Conservation (phyloP, 2,113 vertebrate genomes). For the Cavia aperea region DNA sequence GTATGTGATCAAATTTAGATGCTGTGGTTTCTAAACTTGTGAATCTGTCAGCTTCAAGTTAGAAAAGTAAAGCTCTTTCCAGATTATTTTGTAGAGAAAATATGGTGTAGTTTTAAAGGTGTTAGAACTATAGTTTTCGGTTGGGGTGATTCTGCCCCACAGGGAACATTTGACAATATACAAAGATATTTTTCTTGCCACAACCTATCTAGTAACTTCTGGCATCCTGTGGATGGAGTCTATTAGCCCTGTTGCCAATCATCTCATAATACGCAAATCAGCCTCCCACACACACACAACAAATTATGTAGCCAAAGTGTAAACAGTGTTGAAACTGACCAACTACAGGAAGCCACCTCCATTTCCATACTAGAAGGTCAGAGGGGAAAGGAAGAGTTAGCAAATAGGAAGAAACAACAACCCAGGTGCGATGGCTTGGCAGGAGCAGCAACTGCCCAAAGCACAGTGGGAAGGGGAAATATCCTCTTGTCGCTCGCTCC, state of each 20-base stretch:
- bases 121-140: not conserved
- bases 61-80: not conserved
- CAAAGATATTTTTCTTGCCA: not conserved
- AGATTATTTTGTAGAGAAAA: slow-evolving; percentile 6
- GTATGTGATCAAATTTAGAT: not conserved
- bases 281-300: not conserved
- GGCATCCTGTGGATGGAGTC: not conserved
- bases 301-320: not conserved
- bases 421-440: not conserved
- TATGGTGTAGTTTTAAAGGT: not conserved
- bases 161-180: no score
- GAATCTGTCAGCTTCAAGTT: not conserved
- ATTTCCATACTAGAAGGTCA: not conserved
- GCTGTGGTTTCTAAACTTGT: not conserved
- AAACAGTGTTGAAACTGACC: not conserved
- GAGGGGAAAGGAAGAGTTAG: not conserved
- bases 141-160: not conserved
- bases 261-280: not conserved
- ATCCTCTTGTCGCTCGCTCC: not conserved
- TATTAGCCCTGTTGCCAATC: not conserved
- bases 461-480: not conserved
- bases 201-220: not conserved
- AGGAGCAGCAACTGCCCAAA: not conserved
- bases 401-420: not conserved
- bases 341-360: not conserved